Evolutionary conservation across 2,113 vertebrate genomes (phyloP), one percentile per base, ranked within the genome.

Genomic region (Scalopus aquaticus): DNA sequence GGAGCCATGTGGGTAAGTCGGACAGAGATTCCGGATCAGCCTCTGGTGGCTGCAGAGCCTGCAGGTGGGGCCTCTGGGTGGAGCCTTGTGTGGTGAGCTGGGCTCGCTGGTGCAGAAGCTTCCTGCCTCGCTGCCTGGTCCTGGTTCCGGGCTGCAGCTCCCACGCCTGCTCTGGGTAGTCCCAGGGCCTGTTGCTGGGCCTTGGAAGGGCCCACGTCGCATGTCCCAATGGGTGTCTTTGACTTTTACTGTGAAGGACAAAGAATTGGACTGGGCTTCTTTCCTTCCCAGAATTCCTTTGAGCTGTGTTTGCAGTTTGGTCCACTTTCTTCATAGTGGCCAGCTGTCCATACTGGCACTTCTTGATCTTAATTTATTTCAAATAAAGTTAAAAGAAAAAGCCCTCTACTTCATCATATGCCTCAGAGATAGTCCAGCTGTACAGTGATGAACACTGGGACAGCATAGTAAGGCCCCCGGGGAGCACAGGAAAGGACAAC

Each of bases 41-140:
- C 12, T 26, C 2, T 28, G 35, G 9, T 37, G 15, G 16, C 32
- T 64, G 37, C 0, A 0, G 6, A 28, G 10, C 1, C 39, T 32
- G 15, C 22, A 3, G 5, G 3, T 62, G 22, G 35, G 69, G 30
- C 69, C 22, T 78, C 15, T 6, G 9, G 64, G 77, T 7, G 39
- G 56, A 56, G 15, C 49, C 49, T 11, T 37, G 5, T 9, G 15
- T 42, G 5, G 12, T 12, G 4, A 3, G 54, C n/a, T 54, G 51
- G 51, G 54, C 54, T 56, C 20, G 5, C 54, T 22, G 54, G 20
- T 24, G 54, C 49, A 22, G 54, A 56, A 56, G 20, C 7, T 22
- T 8, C 0, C 10, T 20, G 70, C 32, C 28, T 32, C 56, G 19
- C 30, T 13, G 77, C 7, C 3, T 3, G 88, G 26, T 10, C 6